phyloP scores from a whole-genome alignment of 2,888 invertebrate genomes.

The Geotrupes spiniger region DNA sequence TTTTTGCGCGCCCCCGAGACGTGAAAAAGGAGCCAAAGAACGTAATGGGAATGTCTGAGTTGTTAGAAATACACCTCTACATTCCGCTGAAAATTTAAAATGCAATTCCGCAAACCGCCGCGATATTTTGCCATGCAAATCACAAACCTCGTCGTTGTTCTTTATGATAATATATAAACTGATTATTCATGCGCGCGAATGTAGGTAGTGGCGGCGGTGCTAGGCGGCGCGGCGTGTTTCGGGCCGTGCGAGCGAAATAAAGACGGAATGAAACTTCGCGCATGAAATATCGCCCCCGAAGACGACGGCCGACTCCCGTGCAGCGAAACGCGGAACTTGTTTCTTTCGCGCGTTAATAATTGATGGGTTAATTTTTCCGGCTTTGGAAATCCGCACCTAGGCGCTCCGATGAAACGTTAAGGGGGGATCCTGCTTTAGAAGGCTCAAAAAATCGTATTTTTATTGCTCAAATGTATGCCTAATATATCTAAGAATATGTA shows the following conservation, averaged over 20 bases:
- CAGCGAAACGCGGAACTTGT: constrained; percentile 5
- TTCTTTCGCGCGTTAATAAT: constrained; percentile 31
- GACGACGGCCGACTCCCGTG: background rate
- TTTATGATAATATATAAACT: constrained; percentile 40
- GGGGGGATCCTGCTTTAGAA: no score
- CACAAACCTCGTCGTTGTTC: constrained; percentile 29
- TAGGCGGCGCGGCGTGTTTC: no score
- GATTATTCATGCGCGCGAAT: constrained; percentile 40
- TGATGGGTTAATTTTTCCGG: constrained; percentile 35
- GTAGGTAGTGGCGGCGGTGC: constrained; percentile 32
- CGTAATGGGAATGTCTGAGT: no score
- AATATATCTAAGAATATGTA: no score
- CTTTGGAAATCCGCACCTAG: no score
- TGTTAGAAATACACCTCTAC: no score
- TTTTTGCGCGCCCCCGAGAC: no score
- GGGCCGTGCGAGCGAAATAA: background rate
- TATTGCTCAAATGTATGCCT: no score
- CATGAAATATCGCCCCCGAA: constrained; percentile 40
- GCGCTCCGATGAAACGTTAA: no score
- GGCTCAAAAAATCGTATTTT: no score
- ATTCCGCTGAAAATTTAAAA: constrained; percentile 26
- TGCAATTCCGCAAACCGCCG: constrained; percentile 30
- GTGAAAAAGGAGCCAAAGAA: no score
- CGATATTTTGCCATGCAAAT: constrained; percentile 38
- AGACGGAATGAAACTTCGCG: constrained; percentile 9